A percentile compares a stretch with the other conserved stretches of the same genome.
Conservation (phyloP, 1,140 invertebrate genomes). For the Tetragnatha versicolor region DNA sequence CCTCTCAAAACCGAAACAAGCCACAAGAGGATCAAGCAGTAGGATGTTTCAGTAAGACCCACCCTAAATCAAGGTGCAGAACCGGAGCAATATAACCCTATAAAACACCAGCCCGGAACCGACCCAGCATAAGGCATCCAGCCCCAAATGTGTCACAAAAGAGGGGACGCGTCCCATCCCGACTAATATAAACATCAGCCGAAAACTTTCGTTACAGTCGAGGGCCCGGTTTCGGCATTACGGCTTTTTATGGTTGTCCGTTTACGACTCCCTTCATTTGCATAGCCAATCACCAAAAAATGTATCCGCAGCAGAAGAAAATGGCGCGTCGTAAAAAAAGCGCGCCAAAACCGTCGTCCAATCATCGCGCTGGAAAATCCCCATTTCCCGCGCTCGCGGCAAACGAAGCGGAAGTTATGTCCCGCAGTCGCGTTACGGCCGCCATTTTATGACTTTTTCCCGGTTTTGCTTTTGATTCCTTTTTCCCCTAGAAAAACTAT, state of each 20-base stretch:
- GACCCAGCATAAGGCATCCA: not conserved
- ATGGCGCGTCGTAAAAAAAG: slow-evolving; percentile 34
- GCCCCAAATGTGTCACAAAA: not conserved
- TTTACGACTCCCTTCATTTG: slow-evolving; percentile 52
- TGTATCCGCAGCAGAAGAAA: slow-evolving; percentile 45
- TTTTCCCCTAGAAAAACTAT: slow-evolving; percentile 12
- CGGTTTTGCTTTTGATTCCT: not conserved
- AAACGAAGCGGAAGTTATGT: slow-evolving; percentile 55
- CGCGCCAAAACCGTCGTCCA: slow-evolving; percentile 49
- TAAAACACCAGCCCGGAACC: slow-evolving; percentile 29
- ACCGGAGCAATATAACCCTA: slow-evolving; percentile 29
- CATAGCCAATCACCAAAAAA: slow-evolving; percentile 55
- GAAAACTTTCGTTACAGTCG: slow-evolving; percentile 48
- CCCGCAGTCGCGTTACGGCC: slow-evolving; percentile 42
- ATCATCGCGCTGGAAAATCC: slow-evolving; percentile 52
- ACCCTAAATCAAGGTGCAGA: slow-evolving; percentile 16
- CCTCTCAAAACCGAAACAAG: no score
- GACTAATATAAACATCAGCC: slow-evolving; percentile 41
- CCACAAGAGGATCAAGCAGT: no score
- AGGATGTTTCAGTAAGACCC: no score
- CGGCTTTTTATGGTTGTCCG: slow-evolving; percentile 46
- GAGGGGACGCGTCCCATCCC: not conserved
- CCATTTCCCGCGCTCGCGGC: slow-evolving; percentile 44
- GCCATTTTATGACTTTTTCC: slow-evolving; percentile 33
- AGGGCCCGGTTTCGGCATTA: not conserved